Conservation (phyloP, 2,113 vertebrate species). For the Crotalus horridus region DNA sequence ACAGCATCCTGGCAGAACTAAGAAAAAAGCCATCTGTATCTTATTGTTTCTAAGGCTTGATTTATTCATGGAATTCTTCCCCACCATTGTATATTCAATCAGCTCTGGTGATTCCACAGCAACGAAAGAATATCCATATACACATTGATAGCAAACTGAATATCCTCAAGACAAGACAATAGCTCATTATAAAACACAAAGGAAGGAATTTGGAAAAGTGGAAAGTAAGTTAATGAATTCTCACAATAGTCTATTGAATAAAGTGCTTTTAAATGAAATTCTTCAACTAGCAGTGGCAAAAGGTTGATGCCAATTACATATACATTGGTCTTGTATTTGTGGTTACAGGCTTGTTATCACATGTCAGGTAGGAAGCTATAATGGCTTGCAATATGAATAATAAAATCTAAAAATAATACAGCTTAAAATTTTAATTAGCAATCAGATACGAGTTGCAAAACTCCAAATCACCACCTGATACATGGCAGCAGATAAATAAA, state of each 20-base stretch:
- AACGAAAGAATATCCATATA: neutral
- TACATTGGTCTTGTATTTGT: neutral
- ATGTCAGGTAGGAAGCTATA: neutral
- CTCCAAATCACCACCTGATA: neutral
- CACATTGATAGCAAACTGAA: neutral
- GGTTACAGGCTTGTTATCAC: neutral
- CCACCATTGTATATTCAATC: neutral
- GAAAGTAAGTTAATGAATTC: neutral
- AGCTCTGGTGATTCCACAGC: constrained; percentile 5
- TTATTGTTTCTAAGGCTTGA: constrained; percentile 6
- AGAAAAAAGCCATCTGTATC: constrained; percentile 1
- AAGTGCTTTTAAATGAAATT: neutral
- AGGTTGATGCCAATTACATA: neutral
- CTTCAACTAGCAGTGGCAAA: neutral
- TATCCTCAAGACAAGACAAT: neutral
- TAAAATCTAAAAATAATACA: neutral
- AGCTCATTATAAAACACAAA: constrained; percentile 12
- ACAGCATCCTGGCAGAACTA: constrained; percentile 7
- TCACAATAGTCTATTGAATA: neutral
- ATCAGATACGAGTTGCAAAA: neutral
- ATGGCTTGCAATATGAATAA: neutral
- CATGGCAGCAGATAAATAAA: neutral
- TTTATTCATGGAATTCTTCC: constrained; percentile 20
- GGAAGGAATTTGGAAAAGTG: neutral
- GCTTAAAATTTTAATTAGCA: neutral